phyloP scores from a whole-genome alignment of 2,888 invertebrate genomes.

The Meloe dianella region DNA sequence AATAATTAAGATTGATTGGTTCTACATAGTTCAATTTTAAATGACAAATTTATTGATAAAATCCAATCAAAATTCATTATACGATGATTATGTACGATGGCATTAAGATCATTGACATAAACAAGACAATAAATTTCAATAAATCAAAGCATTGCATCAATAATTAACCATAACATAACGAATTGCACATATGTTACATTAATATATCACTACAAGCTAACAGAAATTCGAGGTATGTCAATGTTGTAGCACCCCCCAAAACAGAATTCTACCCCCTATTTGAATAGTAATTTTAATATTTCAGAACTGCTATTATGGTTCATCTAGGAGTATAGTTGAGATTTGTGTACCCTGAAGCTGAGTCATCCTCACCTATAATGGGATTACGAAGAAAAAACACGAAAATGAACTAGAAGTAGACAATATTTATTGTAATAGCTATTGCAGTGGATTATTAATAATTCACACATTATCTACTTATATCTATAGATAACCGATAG shows the following conservation, averaged over 20 bases:
- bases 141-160: conserved; percentile 30
- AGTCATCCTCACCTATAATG: conserved; percentile 28
- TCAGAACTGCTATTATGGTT: conserved; percentile 24
- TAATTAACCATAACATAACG: conserved; percentile 47
- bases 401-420: conserved; percentile 25
- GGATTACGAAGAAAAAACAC: conserved; percentile 23
- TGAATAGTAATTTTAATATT: conserved; percentile 25
- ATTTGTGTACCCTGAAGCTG: conserved; percentile 28
- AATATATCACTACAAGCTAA: conserved; percentile 42
- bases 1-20: conserved; percentile 1
- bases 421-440: conserved; percentile 2
- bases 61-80: conserved; percentile 7
- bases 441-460: not conserved
- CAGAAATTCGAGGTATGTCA: conserved; percentile 35
- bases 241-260: conserved; percentile 26
- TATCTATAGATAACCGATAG: not conserved
- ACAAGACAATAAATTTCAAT: conserved; percentile 29
- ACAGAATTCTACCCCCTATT: conserved; percentile 35
- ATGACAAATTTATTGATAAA: not conserved
- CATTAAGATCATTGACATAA: conserved; percentile 10
- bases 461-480: not conserved
- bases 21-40: not conserved
- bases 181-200: conserved; percentile 47
- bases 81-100: no score
- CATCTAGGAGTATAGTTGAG: conserved; percentile 29